phyloP scores from a whole-genome alignment of 2,797 vertebrate species.

The Syndactyla subalaris region DNA sequence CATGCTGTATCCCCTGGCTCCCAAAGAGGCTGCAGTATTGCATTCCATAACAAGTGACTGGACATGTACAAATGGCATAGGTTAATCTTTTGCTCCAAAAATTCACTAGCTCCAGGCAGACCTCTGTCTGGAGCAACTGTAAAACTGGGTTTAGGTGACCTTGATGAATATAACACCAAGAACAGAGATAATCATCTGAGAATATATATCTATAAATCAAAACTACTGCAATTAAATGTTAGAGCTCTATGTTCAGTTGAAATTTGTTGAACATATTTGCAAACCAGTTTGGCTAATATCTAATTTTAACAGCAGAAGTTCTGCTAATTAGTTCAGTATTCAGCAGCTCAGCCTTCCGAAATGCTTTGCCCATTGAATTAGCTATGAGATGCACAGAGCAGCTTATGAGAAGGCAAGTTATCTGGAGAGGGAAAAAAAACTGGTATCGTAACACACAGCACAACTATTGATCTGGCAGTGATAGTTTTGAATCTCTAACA shows the following conservation, averaged over 20 bases:
- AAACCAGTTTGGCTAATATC: slow-evolving; percentile 12
- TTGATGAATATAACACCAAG: not conserved
- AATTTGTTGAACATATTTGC: slow-evolving; percentile 11
- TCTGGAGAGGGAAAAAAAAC: not conserved
- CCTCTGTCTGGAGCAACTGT: not conserved
- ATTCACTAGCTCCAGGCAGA: slow-evolving; percentile 14
- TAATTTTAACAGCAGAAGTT: slow-evolving; percentile 45
- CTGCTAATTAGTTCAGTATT: slow-evolving; percentile 33
- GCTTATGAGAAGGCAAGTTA: not conserved
- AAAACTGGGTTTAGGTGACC: slow-evolving; percentile 7
- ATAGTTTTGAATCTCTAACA: not conserved
- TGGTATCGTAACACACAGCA: not conserved
- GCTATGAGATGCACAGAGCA: not conserved
- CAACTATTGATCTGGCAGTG: not conserved
- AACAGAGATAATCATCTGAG: not conserved
- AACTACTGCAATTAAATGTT: not conserved
- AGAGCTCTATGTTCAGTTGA: not conserved
- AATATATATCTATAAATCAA: not conserved
- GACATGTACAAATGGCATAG: not conserved
- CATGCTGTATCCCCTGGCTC: not conserved
- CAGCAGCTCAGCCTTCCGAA: not conserved
- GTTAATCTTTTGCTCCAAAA: slow-evolving; percentile 48
- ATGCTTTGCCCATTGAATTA: not conserved
- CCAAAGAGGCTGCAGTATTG: not conserved
- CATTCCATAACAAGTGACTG: not conserved